Evolutionary conservation across 2,888 invertebrate genomes (phyloP), one percentile per base, ranked within the genome.

Genomic region (Dysmachus trigonus): DNA sequence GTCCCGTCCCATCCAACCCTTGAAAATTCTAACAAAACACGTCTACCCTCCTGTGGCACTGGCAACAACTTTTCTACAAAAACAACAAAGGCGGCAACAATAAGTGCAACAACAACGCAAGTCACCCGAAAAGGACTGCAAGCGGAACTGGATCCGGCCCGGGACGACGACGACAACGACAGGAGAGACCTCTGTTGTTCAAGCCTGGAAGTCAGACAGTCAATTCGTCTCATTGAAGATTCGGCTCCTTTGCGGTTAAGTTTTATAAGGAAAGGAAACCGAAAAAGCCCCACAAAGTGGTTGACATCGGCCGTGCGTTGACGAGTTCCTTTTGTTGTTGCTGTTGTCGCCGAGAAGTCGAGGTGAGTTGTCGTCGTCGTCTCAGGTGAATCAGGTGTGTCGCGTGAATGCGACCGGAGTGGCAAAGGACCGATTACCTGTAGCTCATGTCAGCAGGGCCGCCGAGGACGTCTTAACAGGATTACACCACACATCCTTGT

Each of bases 181-280:
- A n/a, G n/a, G n/a, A n/a, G n/a, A n/a, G n/a, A n/a, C n/a, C n/a
- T n/a, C n/a, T n/a, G n/a, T n/a, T 85, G 33, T 53, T 22, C 18
- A 35, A 76, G 13, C 33, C 85, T 77, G 38, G 15, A 76, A 85
- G 85, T 85, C 85, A 85, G 85, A 76, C 85, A 85, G 85, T 77
- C 85, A 85, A 74, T 53, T 77, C 62, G 62, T 62, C 53, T 76
- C 76, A 77, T 85, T 85, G 85, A 85, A 62, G 76, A 53, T 85
- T 85, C 76, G 85, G 62, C 62, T 76, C 74, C 53, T 85, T 85
- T 83, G 83, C 83, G 83, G 41, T 72, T 18, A n/a, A 8, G 51
- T 51, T 15, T 51, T n/a, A n/a, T n/a, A n/a, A 41, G 15, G n/a
- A n/a, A 62, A 62, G 62, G 62, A 7, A 38, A 71, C 22, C 47